Conservation (phyloP, 2,113 vertebrate genomes). For the Menidia beryllina region DNA sequence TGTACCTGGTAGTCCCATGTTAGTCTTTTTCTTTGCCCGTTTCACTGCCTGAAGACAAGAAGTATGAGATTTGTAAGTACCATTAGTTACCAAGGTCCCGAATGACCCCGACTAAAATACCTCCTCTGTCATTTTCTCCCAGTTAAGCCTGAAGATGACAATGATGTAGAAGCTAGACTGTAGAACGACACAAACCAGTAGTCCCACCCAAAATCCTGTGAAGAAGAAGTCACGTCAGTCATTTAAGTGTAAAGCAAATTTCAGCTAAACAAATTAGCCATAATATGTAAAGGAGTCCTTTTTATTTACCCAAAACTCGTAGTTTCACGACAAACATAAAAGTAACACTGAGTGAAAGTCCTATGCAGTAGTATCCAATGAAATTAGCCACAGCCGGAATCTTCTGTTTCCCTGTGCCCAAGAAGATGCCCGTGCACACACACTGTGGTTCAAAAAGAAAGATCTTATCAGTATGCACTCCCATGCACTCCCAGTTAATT, state of each 20-base stretch:
- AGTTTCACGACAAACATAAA: conserved; percentile 85
- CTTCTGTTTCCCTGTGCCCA: conserved; percentile 88
- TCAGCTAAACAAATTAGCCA: too few species aligned
- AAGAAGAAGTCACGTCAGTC: conserved; percentile 15
- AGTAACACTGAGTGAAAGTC: conserved; percentile 80
- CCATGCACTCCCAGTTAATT: too few species aligned
- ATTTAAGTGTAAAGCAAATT: neutral
- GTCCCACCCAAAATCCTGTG: conserved; percentile 89
- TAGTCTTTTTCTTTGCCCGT: conserved; percentile 53
- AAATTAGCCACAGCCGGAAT: conserved; percentile 87
- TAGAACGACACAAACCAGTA: conserved; percentile 80
- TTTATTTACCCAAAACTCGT: conserved; percentile 85
- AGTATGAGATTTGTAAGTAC: too few species aligned
- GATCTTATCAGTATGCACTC: neutral
- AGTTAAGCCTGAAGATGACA: conserved; percentile 85
- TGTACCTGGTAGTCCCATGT: conserved; percentile 1
- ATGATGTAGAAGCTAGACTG: conserved; percentile 82
- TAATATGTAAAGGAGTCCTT: too few species aligned
- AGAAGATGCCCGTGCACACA: conserved; percentile 82
- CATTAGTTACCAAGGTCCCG: neutral
- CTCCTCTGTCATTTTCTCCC: conserved; percentile 88
- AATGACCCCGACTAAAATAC: conserved; percentile 71
- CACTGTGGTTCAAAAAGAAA: conserved; percentile 71
- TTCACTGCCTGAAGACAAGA: conserved; percentile 65
- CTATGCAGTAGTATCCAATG: conserved; percentile 83